phyloP scores from a whole-genome alignment of 1,140 invertebrate genomes.

The Pseudomyrmex cubaensis region DNA sequence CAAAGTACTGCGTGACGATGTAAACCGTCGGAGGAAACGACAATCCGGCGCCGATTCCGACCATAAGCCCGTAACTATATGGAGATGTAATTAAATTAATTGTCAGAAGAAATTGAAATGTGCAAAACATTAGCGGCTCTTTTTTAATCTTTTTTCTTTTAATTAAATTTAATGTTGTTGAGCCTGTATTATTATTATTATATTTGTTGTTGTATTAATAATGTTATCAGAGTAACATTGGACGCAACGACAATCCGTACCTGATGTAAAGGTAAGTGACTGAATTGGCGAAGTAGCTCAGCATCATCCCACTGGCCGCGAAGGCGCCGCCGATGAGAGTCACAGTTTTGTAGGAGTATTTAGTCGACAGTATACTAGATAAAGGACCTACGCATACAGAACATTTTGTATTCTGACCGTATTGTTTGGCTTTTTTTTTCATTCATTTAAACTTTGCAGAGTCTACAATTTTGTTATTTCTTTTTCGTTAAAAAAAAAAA shows the following conservation, averaged over 20 bases:
- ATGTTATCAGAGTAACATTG: too few relatives aligned
- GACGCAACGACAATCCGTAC: constrained; percentile 81
- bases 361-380: constrained; percentile 94
- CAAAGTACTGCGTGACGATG: constrained; percentile 94
- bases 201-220: too few relatives aligned
- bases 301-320: constrained; percentile 92
- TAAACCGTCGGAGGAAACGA: constrained; percentile 95
- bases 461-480: neutral
- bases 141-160: too few relatives aligned
- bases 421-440: neutral
- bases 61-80: constrained; percentile 91
- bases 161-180: too few relatives aligned
- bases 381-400: constrained; percentile 90
- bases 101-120: too few relatives aligned
- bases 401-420: neutral
- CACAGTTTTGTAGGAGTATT: constrained; percentile 95
- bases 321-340: constrained; percentile 93
- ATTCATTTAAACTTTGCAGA: neutral
- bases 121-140: too few relatives aligned
- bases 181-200: too few relatives aligned
- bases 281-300: constrained; percentile 92
- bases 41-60: constrained; percentile 91
- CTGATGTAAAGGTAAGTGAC: constrained; percentile 91
- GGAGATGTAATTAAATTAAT: constrained; percentile 56
- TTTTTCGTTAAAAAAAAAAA: too few relatives aligned